Base-by-base conservation (phyloP, 2,888 invertebrate species). In the Eupithecia vulgata region DNA sequence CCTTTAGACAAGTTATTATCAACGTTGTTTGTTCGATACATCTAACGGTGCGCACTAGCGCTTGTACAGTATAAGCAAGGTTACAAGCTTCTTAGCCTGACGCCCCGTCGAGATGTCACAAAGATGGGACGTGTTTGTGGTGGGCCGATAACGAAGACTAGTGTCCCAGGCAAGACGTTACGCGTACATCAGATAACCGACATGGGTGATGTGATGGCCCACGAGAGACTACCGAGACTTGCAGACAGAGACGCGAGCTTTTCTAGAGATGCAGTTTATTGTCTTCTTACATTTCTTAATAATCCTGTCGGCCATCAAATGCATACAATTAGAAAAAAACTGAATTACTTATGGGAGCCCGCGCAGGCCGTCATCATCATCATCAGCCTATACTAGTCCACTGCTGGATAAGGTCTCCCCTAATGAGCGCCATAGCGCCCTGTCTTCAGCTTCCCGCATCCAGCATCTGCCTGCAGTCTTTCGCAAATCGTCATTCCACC, bases 141-240 rank as follows among this genome's bases (percentile, higher is more conserved):
- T 70, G 69, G 48, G 59, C 61, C 81, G 90, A 90, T 91, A 90
- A 86, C 84, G 76, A 80, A 76, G 86, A 85, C 83, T 86, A 86
- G 90, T 87, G 86, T 79, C 85, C 85, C 83, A 81, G 84, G 85
- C 74, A 80, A 82, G 85, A 85, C 83, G 85, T 89, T 86, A 88
- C 87, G 86, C 91, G 89, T 89, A 85, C 87, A 91, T 92, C 92
- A 83, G 92, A 92, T 91, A 91, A 74, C 81, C 76, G 73, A 75
- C 72, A 71, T 83, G 84, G 84, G 82, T 84, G 87, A 88, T 84
- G 82, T 84, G 87, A 88, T 84, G 86, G 70, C 62, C 42, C 57
- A 15, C 40, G 37, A 12, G 15, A 35, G n/a, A 34, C 15, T 35
- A 34, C 37, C 35, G 21, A 21, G 62, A 64, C 57, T 25, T 57